Conservation (phyloP, 2,888 invertebrate species). For the Sesia bembeciformis region DNA sequence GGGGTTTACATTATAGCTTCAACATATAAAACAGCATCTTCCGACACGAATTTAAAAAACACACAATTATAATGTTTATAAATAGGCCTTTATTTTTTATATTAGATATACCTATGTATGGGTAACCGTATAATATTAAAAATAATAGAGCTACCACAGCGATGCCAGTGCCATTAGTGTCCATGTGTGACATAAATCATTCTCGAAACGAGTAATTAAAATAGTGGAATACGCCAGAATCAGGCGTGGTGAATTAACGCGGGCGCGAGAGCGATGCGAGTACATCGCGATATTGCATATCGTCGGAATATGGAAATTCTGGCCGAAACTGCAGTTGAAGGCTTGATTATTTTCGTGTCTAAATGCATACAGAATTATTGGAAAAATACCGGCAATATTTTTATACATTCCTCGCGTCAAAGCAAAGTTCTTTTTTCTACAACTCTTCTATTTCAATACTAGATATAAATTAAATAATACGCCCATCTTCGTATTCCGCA, state of each 20-base stretch:
- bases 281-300: slow-evolving; percentile 11
- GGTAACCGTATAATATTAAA: slow-evolving; percentile 8
- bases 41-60: not conserved
- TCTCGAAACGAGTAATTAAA: slow-evolving; percentile 71
- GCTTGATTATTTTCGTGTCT: too few species aligned
- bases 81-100: not conserved
- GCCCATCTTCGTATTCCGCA: too few species aligned
- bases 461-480: too few species aligned
- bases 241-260: slow-evolving; percentile 55
- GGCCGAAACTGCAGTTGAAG: too few species aligned
- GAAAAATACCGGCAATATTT: too few species aligned
- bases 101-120: not conserved
- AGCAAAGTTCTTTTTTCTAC: too few species aligned
- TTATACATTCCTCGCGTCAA: too few species aligned
- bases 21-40: too few species aligned
- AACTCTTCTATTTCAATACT: too few species aligned
- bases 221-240: slow-evolving; percentile 60
- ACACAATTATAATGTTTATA: not conserved
- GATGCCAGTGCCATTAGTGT: slow-evolving; percentile 36
- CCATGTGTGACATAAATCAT: slow-evolving; percentile 61
- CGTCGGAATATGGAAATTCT: too few species aligned
- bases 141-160: slow-evolving; percentile 20
- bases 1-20: too few species aligned
- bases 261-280: slow-evolving; percentile 27
- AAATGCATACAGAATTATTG: too few species aligned